phyloP scores from a whole-genome alignment of 2,797 vertebrate species.

The Meriones psammophilus region DNA sequence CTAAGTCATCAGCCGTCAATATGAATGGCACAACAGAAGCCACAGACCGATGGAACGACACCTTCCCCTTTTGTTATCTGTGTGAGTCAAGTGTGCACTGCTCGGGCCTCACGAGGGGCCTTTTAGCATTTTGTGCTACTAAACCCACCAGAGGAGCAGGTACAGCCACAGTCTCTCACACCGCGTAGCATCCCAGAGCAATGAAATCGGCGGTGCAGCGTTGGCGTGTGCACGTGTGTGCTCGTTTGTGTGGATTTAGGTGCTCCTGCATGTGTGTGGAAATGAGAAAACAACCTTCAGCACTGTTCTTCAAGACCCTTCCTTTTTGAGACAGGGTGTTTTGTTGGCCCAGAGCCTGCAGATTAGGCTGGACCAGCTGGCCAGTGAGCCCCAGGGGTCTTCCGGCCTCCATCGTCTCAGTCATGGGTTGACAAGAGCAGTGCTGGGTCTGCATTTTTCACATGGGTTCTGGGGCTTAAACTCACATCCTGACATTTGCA shows the following conservation, averaged over 20 bases:
- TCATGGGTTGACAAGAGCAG: too few species aligned
- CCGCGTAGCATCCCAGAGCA: background rate
- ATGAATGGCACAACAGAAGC: background rate
- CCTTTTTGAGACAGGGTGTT: background rate
- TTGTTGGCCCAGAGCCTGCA: background rate
- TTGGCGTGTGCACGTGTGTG: background rate
- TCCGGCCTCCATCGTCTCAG: background rate
- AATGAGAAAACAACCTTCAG: too few species aligned
- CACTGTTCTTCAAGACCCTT: background rate
- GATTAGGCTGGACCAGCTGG: background rate
- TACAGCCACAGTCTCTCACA: background rate
- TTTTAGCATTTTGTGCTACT: background rate
- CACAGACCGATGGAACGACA: background rate
- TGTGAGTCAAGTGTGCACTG: background rate
- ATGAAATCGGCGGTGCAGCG: background rate
- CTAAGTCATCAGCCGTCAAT: background rate
- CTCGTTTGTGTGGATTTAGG: background rate
- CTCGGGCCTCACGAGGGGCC: background rate
- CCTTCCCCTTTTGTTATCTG: background rate
- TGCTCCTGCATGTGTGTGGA: background rate
- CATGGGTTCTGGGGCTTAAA: background rate
- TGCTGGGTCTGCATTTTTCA: background rate
- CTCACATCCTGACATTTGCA: background rate
- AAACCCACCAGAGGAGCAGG: background rate
- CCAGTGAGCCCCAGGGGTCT: background rate